Conservation (phyloP, 2,888 invertebrate species). For the Bombylius major region DNA sequence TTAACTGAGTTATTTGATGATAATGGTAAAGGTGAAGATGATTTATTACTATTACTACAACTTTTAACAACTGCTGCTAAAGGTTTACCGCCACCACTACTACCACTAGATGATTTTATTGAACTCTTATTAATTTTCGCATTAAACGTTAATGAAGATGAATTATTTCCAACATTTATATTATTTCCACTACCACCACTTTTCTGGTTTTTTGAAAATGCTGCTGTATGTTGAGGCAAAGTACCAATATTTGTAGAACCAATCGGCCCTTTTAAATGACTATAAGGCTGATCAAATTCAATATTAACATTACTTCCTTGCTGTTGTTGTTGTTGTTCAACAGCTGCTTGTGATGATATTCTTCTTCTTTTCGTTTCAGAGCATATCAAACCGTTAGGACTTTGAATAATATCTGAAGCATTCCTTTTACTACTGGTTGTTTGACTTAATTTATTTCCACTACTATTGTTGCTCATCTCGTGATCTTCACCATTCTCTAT, state of each 20-base stretch:
- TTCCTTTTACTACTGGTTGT: slow-evolving; percentile 8
- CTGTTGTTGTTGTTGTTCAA: slow-evolving; percentile 10
- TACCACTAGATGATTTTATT: slow-evolving; percentile 1
- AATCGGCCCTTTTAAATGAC: slow-evolving; percentile 25
- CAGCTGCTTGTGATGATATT: background rate
- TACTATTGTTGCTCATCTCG: background rate
- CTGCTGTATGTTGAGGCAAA: slow-evolving; percentile 32
- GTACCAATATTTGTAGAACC: slow-evolving; percentile 62
- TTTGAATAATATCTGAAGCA: slow-evolving; percentile 5
- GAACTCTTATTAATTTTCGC: slow-evolving; percentile 6
- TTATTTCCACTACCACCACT: slow-evolving; percentile 9
- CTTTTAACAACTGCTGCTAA: slow-evolving; percentile 8
- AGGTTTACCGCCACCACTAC: slow-evolving; percentile 5
- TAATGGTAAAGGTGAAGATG: background rate
- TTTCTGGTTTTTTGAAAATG: slow-evolving; percentile 16
- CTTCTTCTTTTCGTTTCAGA: slow-evolving; percentile 12
- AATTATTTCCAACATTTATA: background rate
- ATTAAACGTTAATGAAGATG: background rate
- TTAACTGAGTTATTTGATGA: slow-evolving; percentile 6
- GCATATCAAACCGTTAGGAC: slow-evolving; percentile 12
- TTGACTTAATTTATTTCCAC: background rate
- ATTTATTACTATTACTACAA: background rate
- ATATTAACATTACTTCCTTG: slow-evolving; percentile 11
- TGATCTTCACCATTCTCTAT: slow-evolving; percentile 9
- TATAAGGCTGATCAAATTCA: slow-evolving; percentile 14